These are phyloP conservation scores for Myotis findleyi DNA, from an alignment of 2,797 vertebrate species.

Conservation along the genomic window DNA sequence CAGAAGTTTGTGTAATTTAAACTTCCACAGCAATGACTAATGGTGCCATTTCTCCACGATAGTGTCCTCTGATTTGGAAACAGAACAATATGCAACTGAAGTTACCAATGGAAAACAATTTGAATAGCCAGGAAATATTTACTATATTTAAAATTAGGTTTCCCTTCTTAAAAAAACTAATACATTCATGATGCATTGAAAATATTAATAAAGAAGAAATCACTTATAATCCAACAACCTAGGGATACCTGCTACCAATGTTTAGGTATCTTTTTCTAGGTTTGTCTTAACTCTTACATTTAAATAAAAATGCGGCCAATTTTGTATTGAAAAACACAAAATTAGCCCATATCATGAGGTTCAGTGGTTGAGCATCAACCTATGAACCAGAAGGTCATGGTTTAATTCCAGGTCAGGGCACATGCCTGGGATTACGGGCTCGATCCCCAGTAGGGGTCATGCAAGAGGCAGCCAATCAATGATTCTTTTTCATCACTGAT, in stretches of 20 bases:
- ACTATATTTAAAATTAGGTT: neutral
- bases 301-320: slow-evolving; percentile 10
- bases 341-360: too few relatives aligned
- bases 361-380: too few relatives aligned
- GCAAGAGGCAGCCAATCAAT: too few relatives aligned
- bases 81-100: neutral
- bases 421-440: too few relatives aligned
- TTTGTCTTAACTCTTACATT: neutral
- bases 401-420: too few relatives aligned
- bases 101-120: neutral
- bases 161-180: slow-evolving; percentile 10
- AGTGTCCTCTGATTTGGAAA: neutral
- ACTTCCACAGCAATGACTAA: neutral
- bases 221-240: slow-evolving; percentile 24
- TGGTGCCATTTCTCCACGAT: neutral
- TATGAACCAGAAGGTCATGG: too few relatives aligned
- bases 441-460: too few relatives aligned
- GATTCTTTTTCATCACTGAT: too few relatives aligned
- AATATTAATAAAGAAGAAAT: slow-evolving; percentile 30
- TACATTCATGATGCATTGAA: neutral
- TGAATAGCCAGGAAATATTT: neutral
- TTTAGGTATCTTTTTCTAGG: slow-evolving; percentile 37
- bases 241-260: neutral
- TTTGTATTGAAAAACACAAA: neutral
- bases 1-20: neutral